Base-by-base conservation (phyloP, 2,113 vertebrate species). In the Etia nguti region DNA sequence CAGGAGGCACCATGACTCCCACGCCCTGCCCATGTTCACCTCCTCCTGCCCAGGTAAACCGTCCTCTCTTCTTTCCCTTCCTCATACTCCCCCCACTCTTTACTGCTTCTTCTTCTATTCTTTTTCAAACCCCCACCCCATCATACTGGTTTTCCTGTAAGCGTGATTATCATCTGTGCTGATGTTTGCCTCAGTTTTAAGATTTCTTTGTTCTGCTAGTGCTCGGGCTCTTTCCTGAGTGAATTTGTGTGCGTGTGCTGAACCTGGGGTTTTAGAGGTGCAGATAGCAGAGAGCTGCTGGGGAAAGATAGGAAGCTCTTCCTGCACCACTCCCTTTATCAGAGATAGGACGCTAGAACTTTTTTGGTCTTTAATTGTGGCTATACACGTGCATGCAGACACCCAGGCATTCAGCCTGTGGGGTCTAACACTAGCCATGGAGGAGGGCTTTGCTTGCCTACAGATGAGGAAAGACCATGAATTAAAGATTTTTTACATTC, bases 21-120 rank as follows among this genome's bases (percentile, higher is more conserved):
- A 96, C 5, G 96, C 97, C 10, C 91, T 99, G 90, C 98, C 98
- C 13, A 99, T 99, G 98, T 98, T 99, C 95, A 98, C 98, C 83
- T 99, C 98, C 16, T 98, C 98, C 54, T 99, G 98, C 90, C 98
- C 98, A 81, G 98, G 98, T 99, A 93, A 94, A 13, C 11, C 3
- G 0, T 81, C 22, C 10, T 22, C 18, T n/a, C 56, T 11, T 59
- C 80, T 26, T 34, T n/a, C 4, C 31, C 52, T 52, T 77, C 6
- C 18, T 13, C 18, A 12, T 29, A 38, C 22, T 50, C 29, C 3
- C 1, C 24, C 4, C 10, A 24, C 7, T 29, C 10, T 41, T 34
- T 43, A 18, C 20, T 43, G 8, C 43, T 15, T 13, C 6, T 26
- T 2, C 24, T 38, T 26, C 54, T 10, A 24, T 18, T 41, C 8